Percentiles rank a stretch among this genome's conserved stretches.
Evolutionary conservation across 2,113 vertebrate genomes (phyloP).

Genomic region (Tetraodon nigroviridis): DNA sequence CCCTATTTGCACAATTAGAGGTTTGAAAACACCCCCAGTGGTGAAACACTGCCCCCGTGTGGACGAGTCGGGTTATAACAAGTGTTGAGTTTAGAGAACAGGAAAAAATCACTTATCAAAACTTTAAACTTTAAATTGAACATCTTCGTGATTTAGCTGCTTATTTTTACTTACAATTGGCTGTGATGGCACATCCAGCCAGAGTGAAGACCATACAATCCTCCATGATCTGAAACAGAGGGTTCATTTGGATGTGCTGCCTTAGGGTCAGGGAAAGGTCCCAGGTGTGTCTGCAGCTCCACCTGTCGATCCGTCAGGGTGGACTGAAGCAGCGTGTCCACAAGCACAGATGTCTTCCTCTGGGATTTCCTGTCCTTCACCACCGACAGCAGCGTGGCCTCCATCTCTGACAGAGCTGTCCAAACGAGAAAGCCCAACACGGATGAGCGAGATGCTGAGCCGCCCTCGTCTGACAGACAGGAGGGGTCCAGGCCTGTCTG

Average conservation of each 20-base stretch:
- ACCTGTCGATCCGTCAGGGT: conserved; percentile 89
- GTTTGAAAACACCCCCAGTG: too few relatives aligned
- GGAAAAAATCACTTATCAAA: too few relatives aligned
- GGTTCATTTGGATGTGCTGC: background rate
- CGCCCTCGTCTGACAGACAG: background rate
- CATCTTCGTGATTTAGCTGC: background rate
- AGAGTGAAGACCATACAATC: conserved; percentile 95
- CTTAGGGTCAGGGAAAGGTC: background rate
- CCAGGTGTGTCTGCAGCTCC: conserved; percentile 9
- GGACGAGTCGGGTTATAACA: too few relatives aligned
- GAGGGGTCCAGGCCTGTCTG: too few relatives aligned
- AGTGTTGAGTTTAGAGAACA: too few relatives aligned
- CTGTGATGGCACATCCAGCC: conserved; percentile 87
- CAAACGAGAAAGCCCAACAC: background rate
- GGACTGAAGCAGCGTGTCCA: conserved; percentile 85
- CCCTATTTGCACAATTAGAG: too few relatives aligned
- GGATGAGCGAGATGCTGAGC: background rate
- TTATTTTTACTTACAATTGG: conserved; percentile 82
- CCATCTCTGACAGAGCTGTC: conserved; percentile 85
- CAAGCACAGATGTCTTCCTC: conserved; percentile 74
- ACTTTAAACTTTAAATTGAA: too few relatives aligned
- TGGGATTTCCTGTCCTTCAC: conserved; percentile 80
- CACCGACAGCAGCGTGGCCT: conserved; percentile 82
- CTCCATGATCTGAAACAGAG: conserved; percentile 84
- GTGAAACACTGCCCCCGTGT: too few relatives aligned